A percentile compares a stretch with the other conserved stretches of the same genome.
Conservation (phyloP, 2,888 invertebrate genomes). For the Trichogramma dendrolimi region DNA sequence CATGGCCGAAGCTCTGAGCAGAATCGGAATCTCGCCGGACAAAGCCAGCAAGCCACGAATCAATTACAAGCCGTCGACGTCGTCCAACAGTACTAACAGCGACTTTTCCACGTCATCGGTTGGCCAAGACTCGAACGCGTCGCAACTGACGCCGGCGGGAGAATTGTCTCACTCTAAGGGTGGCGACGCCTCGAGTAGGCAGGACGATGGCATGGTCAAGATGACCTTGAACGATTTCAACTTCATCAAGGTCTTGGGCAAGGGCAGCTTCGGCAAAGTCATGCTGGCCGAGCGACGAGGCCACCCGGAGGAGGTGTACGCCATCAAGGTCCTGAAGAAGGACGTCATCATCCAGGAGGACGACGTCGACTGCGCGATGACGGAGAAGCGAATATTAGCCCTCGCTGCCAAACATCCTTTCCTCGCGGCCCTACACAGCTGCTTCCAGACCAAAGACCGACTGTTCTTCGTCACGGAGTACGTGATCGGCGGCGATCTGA, state of each 20-base stretch:
- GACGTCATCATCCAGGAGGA: conserved; percentile 98
- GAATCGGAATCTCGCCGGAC: conserved; percentile 86
- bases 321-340: conserved; percentile 89
- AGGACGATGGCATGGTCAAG: conserved; percentile 51
- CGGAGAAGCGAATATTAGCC: conserved; percentile 93
- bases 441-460: conserved; percentile 94
- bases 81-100: conserved; percentile 13
- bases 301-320: conserved; percentile 81
- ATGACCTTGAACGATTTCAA: conserved; percentile 83
- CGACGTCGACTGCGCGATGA: conserved; percentile 99
- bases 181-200: conserved; percentile 12
- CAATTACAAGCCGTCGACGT: conserved; percentile 38
- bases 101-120: background rate
- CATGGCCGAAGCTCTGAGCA: conserved; percentile 89
- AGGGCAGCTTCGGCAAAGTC: conserved; percentile 98
- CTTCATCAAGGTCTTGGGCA: conserved; percentile 97
- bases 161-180: conserved; percentile 21
- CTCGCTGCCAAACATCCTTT: conserved; percentile 98
- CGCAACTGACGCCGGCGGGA: conserved; percentile 18
- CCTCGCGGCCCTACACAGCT: conserved; percentile 92
- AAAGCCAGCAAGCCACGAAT: conserved; percentile 62
- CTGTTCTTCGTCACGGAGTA: conserved; percentile 99
- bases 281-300: conserved; percentile 94
- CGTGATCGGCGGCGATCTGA: conserved; percentile 94
- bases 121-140: conserved; percentile 10